phyloP scores from a whole-genome alignment of 53 echinoderm and acorn worm species.

The Luidia sarsii region DNA sequence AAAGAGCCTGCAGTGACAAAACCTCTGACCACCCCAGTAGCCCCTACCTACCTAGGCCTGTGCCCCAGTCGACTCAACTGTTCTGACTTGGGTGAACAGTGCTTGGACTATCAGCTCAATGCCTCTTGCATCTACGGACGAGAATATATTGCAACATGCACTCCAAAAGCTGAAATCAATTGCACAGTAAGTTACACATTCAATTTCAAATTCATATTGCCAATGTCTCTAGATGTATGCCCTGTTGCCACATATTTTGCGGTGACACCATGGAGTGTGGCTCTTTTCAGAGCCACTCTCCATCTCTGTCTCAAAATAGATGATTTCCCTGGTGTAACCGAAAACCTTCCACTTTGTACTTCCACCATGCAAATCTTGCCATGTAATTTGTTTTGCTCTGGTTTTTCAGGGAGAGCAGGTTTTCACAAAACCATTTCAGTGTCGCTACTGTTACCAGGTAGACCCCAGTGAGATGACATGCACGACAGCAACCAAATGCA shows the following conservation, averaged over 20 bases:
- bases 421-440: slow-evolving; percentile 57
- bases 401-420: slow-evolving; percentile 61
- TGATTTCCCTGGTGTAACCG: too few relatives aligned
- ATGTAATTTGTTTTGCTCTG: too few relatives aligned
- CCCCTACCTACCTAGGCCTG: slow-evolving; percentile 1
- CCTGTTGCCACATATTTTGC: too few relatives aligned
- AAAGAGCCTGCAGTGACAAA: background rate
- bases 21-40: slow-evolving; percentile 6
- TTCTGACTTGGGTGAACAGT: slow-evolving; percentile 71
- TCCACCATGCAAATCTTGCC: too few relatives aligned
- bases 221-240: too few relatives aligned
- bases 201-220: too few relatives aligned
- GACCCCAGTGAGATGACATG: slow-evolving; percentile 77
- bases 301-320: too few relatives aligned
- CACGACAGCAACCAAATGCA: slow-evolving; percentile 82
- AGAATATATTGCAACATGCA: slow-evolving; percentile 80
- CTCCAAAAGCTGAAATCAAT: slow-evolving; percentile 64
- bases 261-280: too few relatives aligned
- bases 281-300: too few relatives aligned
- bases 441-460: slow-evolving; percentile 95
- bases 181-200: slow-evolving; percentile 65
- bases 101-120: slow-evolving; percentile 75
- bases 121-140: slow-evolving; percentile 78
- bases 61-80: slow-evolving; percentile 69
- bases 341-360: too few relatives aligned